phyloP scores from a whole-genome alignment of 2,113 vertebrate species.

The Pionites leucogaster region DNA sequence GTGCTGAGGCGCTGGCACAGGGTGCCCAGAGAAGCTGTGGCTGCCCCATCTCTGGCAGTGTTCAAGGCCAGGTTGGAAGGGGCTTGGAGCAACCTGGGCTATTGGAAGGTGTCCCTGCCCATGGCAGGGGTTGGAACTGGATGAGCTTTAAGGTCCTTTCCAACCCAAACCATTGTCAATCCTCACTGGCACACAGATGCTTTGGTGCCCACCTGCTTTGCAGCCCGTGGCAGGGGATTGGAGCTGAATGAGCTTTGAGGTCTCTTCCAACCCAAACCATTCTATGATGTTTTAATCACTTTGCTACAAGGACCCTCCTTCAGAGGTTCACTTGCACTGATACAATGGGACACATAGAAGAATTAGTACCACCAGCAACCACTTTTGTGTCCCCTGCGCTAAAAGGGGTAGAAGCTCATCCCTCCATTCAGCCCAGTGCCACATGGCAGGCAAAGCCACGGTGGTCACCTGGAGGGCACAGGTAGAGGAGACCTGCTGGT shows the following conservation, averaged over 20 bases:
- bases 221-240: not conserved
- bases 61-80: too few relatives aligned
- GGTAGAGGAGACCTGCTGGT: not conserved
- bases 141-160: not conserved
- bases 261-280: not conserved
- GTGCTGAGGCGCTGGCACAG: not conserved
- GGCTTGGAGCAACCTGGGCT: too few relatives aligned
- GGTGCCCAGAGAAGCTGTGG: not conserved
- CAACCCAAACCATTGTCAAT: not conserved
- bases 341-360: rapidly evolving
- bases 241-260: not conserved
- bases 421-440: rapidly evolving
- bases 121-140: not conserved
- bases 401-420: not conserved
- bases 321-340: not conserved
- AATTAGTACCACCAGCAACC: not conserved
- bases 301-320: not conserved
- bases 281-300: not conserved
- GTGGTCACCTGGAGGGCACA: rapidly evolving
- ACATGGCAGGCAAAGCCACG: rapidly evolving
- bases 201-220: too few relatives aligned
- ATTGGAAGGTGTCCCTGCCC: not conserved
- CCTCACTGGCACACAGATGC: too few relatives aligned
- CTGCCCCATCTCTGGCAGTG: too few relatives aligned
- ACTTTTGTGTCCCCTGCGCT: not conserved